Conservation (phyloP, 2,113 vertebrate genomes). For the Setophaga kirtlandii region DNA sequence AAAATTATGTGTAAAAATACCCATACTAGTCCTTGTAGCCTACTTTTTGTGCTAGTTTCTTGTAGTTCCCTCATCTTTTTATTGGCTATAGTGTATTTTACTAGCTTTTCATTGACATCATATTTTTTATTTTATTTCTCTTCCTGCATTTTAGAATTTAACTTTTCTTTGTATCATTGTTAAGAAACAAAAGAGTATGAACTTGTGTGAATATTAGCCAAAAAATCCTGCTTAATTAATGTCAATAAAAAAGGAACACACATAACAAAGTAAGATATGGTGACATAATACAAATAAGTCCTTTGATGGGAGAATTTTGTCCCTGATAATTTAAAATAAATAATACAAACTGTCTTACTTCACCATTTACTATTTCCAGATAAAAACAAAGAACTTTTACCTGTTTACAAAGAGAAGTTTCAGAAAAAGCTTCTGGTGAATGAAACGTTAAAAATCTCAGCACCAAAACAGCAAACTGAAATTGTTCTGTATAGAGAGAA, state of each 20-base stretch:
- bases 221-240: neutral
- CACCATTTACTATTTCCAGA: conserved; percentile 26
- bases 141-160: conserved; percentile 74
- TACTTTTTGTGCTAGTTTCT: conserved; percentile 80
- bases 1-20: conserved; percentile 83
- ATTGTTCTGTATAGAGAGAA: neutral
- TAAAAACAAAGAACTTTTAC: neutral
- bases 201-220: neutral
- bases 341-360: neutral
- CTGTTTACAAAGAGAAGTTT: neutral
- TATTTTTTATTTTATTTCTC: conserved; percentile 78
- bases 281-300: neutral
- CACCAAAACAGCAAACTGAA: neutral
- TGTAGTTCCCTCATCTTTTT: conserved; percentile 80
- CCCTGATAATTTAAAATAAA: neutral
- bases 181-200: conserved; percentile 53
- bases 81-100: conserved; percentile 80
- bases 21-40: conserved; percentile 81
- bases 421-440: neutral
- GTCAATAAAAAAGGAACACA: neutral
- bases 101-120: conserved; percentile 76
- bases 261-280: neutral
- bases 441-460: neutral
- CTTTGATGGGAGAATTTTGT: neutral
- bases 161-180: conserved; percentile 72